Conservation (phyloP, 2,113 vertebrate species). For the Neopipo cinnamomea region DNA sequence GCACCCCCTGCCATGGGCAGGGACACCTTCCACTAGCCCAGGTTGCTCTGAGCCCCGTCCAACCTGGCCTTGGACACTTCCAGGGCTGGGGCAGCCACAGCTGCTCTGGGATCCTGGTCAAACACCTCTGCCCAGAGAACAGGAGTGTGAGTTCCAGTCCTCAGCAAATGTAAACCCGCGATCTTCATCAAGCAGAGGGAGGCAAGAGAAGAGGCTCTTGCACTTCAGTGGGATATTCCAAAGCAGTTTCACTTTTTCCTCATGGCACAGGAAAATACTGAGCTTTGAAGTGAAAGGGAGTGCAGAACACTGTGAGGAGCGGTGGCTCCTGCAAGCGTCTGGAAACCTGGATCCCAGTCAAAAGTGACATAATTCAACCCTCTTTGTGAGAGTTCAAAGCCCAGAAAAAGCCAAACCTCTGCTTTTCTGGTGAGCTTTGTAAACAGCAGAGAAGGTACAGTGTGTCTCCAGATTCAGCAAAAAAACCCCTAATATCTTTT, state of each 20-base stretch:
- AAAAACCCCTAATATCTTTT: neutral
- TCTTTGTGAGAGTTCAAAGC: neutral
- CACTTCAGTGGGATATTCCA: neutral
- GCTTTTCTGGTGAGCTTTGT: slow-evolving; percentile 31
- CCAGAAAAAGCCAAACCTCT: neutral
- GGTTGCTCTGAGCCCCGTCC: neutral
- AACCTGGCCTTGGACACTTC: fast-evolving
- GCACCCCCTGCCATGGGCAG: neutral
- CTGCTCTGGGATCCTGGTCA: fast-evolving
- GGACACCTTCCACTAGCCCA: neutral
- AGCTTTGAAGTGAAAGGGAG: neutral
- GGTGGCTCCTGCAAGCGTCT: neutral
- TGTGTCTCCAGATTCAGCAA: slow-evolving; percentile 5
- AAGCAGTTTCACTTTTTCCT: neutral
- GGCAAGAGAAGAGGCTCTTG: neutral
- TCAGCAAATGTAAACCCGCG: neutral
- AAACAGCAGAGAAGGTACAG: slow-evolving; percentile 10
- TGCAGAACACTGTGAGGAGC: neutral
- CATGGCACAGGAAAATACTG: neutral
- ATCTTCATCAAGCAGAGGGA: neutral
- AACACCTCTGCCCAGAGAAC: neutral
- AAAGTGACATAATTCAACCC: neutral
- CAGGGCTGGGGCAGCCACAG: neutral
- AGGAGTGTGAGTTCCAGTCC: neutral
- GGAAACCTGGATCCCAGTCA: slow-evolving; percentile 3